Evolutionary conservation across 1,140 invertebrate genomes (phyloP).

Genomic region (Sycobia sp.): DNA sequence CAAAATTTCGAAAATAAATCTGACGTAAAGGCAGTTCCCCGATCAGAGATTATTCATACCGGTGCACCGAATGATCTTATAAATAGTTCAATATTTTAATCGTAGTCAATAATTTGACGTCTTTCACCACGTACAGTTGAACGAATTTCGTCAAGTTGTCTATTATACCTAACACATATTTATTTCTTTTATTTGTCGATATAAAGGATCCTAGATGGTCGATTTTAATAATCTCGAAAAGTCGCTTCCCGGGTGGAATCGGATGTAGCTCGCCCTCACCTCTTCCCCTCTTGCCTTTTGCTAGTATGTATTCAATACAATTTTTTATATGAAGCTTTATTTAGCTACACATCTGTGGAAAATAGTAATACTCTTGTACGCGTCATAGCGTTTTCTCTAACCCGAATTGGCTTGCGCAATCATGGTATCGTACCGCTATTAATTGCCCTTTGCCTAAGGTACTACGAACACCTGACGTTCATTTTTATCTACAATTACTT

Average conservation of each 20-base stretch:
- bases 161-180: too few species aligned
- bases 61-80: not conserved
- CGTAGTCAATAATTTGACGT: not conserved
- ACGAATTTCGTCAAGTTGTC: too few species aligned
- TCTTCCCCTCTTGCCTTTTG: constrained; percentile 19
- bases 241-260: constrained; percentile 31
- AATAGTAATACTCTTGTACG: constrained; percentile 29
- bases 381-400: constrained; percentile 21
- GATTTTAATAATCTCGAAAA: constrained; percentile 31
- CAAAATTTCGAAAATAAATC: too few species aligned
- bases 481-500: not conserved
- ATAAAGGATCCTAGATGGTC: constrained; percentile 37
- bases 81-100: not conserved
- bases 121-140: not conserved
- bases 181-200: too few species aligned
- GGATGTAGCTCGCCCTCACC: constrained; percentile 34
- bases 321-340: not conserved
- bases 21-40: too few species aligned
- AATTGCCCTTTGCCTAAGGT: constrained; percentile 16
- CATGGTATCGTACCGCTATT: constrained; percentile 24
- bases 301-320: constrained; percentile 27
- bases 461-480: constrained; percentile 24
- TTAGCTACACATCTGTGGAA: constrained; percentile 26
- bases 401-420: constrained; percentile 25
- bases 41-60: too few species aligned